These are phyloP conservation scores for Anseranas semipalmata DNA, from an alignment of 2,113 vertebrate species.

Conservation along the genomic window DNA sequence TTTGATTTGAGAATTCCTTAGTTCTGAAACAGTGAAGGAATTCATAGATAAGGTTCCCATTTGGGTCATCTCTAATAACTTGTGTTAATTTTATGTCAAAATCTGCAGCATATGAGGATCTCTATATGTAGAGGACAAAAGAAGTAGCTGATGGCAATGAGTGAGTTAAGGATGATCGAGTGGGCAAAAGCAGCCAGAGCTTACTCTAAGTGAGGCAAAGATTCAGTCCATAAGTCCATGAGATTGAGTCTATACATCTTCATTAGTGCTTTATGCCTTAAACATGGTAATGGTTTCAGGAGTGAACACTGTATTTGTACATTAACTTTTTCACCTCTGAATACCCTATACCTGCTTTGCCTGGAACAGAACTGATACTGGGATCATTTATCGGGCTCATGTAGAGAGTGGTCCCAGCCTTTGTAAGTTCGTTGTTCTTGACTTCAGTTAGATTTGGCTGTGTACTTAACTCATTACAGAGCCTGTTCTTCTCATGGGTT, in stretches of 20 bases:
- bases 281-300: conserved; percentile 67
- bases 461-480: background rate
- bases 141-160: conserved; percentile 49
- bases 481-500: conserved; percentile 9
- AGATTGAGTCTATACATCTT: conserved; percentile 79
- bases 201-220: conserved; percentile 69
- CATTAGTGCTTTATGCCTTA: conserved; percentile 71
- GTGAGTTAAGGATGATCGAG: conserved; percentile 75
- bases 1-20: conserved; percentile 19
- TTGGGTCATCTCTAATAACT: conserved; percentile 14
- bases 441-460: background rate
- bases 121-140: conserved; percentile 45
- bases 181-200: conserved; percentile 54
- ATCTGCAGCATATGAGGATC: conserved; percentile 32
- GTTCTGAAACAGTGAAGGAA: background rate
- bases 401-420: background rate
- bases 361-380: background rate
- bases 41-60: conserved; percentile 11
- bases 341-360: background rate
- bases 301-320: conserved; percentile 33
- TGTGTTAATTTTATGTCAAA: conserved; percentile 44
- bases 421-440: background rate
- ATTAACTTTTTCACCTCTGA: conserved; percentile 59
- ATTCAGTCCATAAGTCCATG: conserved; percentile 66
- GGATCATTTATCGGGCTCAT: background rate